These are phyloP conservation scores for Therioaphis trifolii DNA, from an alignment of 2,888 invertebrate genomes.

Conservation along the genomic window DNA sequence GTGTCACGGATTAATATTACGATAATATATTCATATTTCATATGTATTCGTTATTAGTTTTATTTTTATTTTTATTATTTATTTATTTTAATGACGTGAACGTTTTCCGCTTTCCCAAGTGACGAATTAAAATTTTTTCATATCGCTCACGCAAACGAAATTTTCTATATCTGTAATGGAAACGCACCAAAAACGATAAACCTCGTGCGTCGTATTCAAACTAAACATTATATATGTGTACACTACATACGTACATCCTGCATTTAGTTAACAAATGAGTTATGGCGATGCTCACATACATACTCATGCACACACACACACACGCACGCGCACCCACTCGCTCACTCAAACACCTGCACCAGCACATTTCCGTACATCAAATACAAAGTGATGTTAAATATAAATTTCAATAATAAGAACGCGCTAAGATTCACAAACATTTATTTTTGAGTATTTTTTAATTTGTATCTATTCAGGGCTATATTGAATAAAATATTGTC, in stretches of 20 bases:
- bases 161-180: not conserved
- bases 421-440: slow-evolving; percentile 26
- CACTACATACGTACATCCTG: not conserved
- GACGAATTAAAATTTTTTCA: slow-evolving; percentile 14
- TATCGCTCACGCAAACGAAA: not conserved
- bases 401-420: slow-evolving; percentile 20
- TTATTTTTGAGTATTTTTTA: slow-evolving; percentile 9
- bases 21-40: slow-evolving; percentile 17
- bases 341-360: too few relatives aligned
- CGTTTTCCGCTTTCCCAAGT: slow-evolving; percentile 18
- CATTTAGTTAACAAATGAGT: slow-evolving; percentile 16
- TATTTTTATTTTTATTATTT: slow-evolving; percentile 9
- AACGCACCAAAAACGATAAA: not conserved
- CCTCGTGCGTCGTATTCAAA: not conserved
- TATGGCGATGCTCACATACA: slow-evolving; percentile 4
- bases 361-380: too few relatives aligned
- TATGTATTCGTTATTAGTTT: not conserved
- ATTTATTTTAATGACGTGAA: not conserved
- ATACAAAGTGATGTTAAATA: too few relatives aligned
- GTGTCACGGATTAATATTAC: not conserved
- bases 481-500: not conserved
- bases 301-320: not conserved
- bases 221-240: too few relatives aligned
- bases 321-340: too few relatives aligned
- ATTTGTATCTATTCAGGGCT: not conserved